Evolutionary conservation across 2,888 invertebrate species (phyloP).

Genomic region (Caenorhabditis zanzibari): DNA sequence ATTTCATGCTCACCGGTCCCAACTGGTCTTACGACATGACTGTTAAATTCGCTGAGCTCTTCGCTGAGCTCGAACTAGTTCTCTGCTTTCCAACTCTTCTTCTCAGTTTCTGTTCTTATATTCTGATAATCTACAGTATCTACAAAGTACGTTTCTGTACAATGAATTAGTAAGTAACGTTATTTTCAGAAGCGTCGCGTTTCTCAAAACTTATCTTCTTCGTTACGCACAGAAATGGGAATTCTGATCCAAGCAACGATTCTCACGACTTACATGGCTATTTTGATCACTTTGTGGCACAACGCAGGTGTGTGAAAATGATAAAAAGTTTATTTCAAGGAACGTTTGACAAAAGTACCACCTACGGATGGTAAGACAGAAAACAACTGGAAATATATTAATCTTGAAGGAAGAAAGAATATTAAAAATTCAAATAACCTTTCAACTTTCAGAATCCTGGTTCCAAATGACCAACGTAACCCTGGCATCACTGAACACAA

Average conservation of each 20-base stretch:
- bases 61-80: conserved; percentile 43
- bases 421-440: too few relatives aligned
- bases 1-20: conserved; percentile 41
- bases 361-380: too few relatives aligned
- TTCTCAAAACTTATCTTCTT: conserved; percentile 19
- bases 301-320: conserved; percentile 58
- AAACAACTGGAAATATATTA: too few relatives aligned
- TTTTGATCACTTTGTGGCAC: conserved; percentile 66
- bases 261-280: conserved; percentile 62
- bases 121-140: conserved; percentile 51
- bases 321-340: background rate
- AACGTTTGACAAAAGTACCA: background rate
- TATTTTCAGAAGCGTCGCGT: conserved; percentile 23
- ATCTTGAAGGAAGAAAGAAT: too few relatives aligned
- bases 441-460: conserved; percentile 42
- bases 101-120: conserved; percentile 47
- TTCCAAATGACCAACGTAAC: conserved; percentile 55
- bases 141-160: background rate
- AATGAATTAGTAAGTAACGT: background rate
- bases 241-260: conserved; percentile 62
- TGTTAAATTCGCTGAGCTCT: conserved; percentile 21
- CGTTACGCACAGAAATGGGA: conserved; percentile 42
- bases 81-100: conserved; percentile 49
- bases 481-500: conserved; percentile 48
- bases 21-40: conserved; percentile 57